phyloP scores from a whole-genome alignment of 2,797 vertebrate species.

The Lutjanus campechanus region DNA sequence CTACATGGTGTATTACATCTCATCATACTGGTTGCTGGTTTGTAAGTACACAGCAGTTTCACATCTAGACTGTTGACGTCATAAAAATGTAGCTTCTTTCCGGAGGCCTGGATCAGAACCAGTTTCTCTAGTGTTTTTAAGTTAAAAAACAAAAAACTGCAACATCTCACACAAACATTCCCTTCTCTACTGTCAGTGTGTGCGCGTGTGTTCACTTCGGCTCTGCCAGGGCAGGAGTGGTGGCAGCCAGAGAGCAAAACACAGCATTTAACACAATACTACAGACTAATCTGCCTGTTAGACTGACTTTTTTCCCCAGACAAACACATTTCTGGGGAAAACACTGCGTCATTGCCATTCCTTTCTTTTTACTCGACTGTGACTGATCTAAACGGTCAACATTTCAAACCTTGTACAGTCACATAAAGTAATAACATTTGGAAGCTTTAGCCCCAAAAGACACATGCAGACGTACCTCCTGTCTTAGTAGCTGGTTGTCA shows the following conservation, averaged over 20 bases:
- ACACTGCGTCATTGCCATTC: neutral
- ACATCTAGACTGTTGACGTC: neutral
- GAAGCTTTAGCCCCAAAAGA: neutral
- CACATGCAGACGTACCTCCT: constrained; percentile 85
- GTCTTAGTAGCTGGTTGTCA: constrained; percentile 93
- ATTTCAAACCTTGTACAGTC: neutral
- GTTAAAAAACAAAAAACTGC: neutral
- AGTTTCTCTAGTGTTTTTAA: neutral
- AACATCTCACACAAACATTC: too few relatives aligned
- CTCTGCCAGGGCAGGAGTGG: neutral
- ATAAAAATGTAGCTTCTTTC: neutral
- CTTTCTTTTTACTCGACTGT: neutral
- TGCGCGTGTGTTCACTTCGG: neutral
- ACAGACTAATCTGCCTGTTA: too few relatives aligned
- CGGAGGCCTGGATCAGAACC: neutral
- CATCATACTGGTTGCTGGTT: too few relatives aligned
- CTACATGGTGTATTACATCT: too few relatives aligned
- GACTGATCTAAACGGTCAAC: neutral
- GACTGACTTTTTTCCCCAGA: too few relatives aligned
- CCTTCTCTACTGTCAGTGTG: neutral
- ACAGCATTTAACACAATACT: too few relatives aligned
- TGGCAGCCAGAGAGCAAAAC: too few relatives aligned
- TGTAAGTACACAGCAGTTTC: neutral
- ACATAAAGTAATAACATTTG: neutral
- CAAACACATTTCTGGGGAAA: neutral